phyloP scores from a whole-genome alignment of 1,140 invertebrate genomes.

The Maconellicoccus hirsutus region DNA sequence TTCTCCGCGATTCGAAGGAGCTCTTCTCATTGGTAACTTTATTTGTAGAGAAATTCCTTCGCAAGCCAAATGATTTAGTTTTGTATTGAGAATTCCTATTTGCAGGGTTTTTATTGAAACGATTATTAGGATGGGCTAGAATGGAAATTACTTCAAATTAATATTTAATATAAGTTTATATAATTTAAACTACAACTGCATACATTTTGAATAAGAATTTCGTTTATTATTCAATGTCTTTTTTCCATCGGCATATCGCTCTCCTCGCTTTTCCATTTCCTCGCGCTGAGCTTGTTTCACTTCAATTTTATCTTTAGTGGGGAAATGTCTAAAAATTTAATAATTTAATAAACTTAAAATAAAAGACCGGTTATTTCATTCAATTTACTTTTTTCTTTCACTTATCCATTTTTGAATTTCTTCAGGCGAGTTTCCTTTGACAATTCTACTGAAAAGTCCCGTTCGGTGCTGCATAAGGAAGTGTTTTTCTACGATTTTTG shows the following conservation, averaged over 20 bases:
- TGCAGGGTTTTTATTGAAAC: not conserved
- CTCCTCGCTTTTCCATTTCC: conserved; percentile 54
- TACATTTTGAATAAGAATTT: not conserved
- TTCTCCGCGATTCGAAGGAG: not conserved
- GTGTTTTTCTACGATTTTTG: conserved; percentile 64
- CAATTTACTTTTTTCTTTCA: conserved; percentile 54
- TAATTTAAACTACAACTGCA: not conserved
- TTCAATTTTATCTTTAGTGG: conserved; percentile 57
- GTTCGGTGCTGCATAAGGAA: conserved; percentile 65
- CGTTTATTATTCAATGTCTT: conserved; percentile 32
- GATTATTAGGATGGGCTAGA: not conserved
- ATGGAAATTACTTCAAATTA: not conserved
- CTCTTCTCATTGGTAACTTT: not conserved
- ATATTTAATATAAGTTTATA: not conserved
- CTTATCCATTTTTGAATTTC: conserved; percentile 70
- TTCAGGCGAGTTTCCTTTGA: conserved; percentile 56
- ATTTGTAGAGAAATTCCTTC: not conserved
- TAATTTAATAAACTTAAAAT: not conserved
- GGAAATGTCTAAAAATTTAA: conserved; percentile 35
- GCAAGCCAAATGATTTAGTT: not conserved
- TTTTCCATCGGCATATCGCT: conserved; percentile 45
- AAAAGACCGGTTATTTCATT: not conserved
- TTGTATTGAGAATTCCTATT: not conserved
- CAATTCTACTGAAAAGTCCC: conserved; percentile 63
- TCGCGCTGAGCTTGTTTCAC: conserved; percentile 46